Evolutionary conservation across 2,888 invertebrate species (phyloP).

Genomic region (Gortyna flavago): DNA sequence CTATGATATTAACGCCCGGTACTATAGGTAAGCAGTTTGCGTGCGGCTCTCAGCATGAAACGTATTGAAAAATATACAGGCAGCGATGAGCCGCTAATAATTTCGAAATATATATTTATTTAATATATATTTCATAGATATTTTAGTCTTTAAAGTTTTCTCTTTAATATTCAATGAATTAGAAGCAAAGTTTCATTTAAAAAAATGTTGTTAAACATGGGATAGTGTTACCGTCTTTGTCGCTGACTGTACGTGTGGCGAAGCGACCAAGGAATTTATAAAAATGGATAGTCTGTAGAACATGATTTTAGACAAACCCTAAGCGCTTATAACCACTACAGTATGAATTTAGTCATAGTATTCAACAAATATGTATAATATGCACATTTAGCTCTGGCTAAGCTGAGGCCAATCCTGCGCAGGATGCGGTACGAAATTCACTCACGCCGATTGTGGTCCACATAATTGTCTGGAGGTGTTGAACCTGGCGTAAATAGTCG

Average conservation of each 20-base stretch:
- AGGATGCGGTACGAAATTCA: background rate
- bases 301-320: background rate
- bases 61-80: background rate
- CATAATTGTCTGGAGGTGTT: no score
- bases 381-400: background rate
- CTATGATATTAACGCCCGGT: background rate
- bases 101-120: background rate
- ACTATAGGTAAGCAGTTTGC: background rate
- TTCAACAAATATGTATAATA: background rate
- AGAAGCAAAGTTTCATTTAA: background rate
- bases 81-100: background rate
- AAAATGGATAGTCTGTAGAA: background rate
- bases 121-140: background rate
- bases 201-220: background rate
- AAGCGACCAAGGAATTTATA: background rate
- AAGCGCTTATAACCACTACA: background rate
- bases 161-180: background rate
- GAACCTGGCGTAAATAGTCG: background rate
- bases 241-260: background rate
- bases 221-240: background rate
- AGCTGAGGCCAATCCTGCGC: background rate
- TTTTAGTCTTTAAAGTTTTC: background rate
- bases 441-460: background rate
- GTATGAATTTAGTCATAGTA: slow-evolving; percentile 13
- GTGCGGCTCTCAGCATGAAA: background rate